phyloP scores from a whole-genome alignment of 2,113 vertebrate species.

The Castor canadensis region DNA sequence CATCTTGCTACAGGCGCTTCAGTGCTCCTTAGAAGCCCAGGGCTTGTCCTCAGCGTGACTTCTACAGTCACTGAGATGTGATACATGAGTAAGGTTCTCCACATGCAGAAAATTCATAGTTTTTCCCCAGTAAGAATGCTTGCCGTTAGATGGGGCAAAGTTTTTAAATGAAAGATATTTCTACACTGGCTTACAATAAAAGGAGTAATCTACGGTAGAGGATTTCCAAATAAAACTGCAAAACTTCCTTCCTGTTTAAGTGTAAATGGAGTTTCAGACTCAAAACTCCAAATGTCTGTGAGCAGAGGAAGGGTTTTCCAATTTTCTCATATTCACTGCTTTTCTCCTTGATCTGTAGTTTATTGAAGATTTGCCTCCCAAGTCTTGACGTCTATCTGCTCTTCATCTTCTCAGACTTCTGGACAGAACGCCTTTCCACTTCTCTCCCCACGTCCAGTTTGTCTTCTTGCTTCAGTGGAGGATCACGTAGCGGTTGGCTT shows the following conservation, averaged over 20 bases:
- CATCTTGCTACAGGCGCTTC: constrained; percentile 41
- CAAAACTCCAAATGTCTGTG: neutral
- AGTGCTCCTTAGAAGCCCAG: neutral
- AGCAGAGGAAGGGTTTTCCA: constrained; percentile 16
- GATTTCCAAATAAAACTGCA: neutral
- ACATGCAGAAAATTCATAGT: constrained; percentile 23
- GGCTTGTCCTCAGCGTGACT: constrained; percentile 18
- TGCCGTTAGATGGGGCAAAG: neutral
- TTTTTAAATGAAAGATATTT: constrained; percentile 34
- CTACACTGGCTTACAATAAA: neutral
- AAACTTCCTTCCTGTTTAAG: neutral
- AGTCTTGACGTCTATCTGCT: constrained; percentile 11
- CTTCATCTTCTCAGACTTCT: constrained; percentile 56
- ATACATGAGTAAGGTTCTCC: neutral
- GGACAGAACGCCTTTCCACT: too few species aligned
- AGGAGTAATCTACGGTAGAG: neutral
- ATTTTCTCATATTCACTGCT: constrained; percentile 20
- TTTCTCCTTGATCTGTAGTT: neutral
- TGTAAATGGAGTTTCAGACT: constrained; percentile 27
- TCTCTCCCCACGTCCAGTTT: too few species aligned
- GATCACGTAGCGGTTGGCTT: too few species aligned
- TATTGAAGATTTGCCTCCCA: constrained; percentile 23
- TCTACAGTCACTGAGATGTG: neutral
- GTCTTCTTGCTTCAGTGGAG: too few species aligned
- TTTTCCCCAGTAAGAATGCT: neutral